Percentiles rank a stretch among this genome's conserved stretches.
These are phyloP conservation scores for Ophioninae sp. DNA, from an alignment of 2,888 invertebrate genomes.

Conservation along the genomic window DNA sequence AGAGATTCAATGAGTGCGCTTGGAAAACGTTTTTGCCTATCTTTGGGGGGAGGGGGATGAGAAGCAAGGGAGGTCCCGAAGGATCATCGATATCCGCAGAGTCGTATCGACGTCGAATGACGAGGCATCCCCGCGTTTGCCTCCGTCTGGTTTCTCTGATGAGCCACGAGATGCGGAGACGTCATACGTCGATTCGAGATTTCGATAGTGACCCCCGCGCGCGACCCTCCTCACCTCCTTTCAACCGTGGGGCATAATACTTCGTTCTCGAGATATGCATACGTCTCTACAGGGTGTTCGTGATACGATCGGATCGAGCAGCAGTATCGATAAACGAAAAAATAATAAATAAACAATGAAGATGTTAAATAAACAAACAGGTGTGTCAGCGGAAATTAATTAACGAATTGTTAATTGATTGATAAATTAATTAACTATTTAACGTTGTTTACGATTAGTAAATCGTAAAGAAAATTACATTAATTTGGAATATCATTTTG, in stretches of 20 bases:
- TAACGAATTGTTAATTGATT: no score
- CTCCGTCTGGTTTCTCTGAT: slow-evolving; percentile 74
- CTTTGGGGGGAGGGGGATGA: not conserved
- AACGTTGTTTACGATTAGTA: no score
- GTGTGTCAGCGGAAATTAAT: not conserved
- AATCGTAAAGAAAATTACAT: no score
- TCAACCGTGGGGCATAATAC: slow-evolving; percentile 49
- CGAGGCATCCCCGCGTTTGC: slow-evolving; percentile 72
- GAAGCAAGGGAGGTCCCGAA: not conserved
- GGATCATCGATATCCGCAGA: slow-evolving; percentile 48
- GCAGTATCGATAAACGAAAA: not conserved
- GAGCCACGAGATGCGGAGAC: slow-evolving; percentile 75
- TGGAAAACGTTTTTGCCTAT: no score
- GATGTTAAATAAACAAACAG: not conserved
- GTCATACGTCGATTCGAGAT: slow-evolving; percentile 78
- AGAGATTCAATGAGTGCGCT: no score
- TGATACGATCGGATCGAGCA: not conserved
- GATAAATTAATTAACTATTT: no score
- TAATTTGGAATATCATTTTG: no score
- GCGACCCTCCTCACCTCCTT: slow-evolving; percentile 67
- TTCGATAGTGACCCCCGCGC: slow-evolving; percentile 76
- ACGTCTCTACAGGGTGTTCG: slow-evolving; percentile 1
- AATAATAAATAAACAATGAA: not conserved
- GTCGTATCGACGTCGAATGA: slow-evolving; percentile 67
- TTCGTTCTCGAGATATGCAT: slow-evolving; percentile 26